Base-by-base conservation (phyloP, 2,888 invertebrate genomes). In the Pseudococcus viburni region DNA sequence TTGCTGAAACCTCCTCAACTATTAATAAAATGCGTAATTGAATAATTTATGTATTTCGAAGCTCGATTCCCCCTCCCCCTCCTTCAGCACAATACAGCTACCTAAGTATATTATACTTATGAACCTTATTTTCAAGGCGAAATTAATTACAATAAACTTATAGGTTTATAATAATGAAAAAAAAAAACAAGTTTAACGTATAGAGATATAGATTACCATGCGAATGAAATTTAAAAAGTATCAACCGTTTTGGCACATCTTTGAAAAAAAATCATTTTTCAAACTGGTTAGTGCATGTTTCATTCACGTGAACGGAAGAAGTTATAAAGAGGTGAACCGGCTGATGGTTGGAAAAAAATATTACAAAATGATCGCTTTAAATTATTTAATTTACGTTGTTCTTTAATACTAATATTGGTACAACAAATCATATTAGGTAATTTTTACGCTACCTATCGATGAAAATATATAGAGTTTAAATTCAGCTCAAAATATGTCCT, bases 271-370 rank as follows among this genome's bases (percentile, higher is more conserved):
- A 46, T 33, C 1, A 33, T 83, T 33, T 77, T 22, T 3, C 39
- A 46, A 83, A 83, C 80, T 83, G 80, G 80, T 83, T 83, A 46
- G 80, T 19, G 6, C 80, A 83, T 83, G 80, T 83, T 83, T 83
- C 80, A 83, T 83, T 83, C 80, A 83, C 80, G 80, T 83, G 80
- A 83, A 83, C 80, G 80, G 80, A 83, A 83, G 80, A 46, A 83
- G 80, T 83, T 33, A 83, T 46, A 83, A 83, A 83, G 80, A 83
- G 80, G 80, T 83, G 80, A 83, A 83, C 80, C 80, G 46, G 80
- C 80, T 83, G 80, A 46, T 19, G 39, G 46, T 83, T 19, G 39
- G 39, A 77, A 83, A 83, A 83, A 83, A 33, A 33, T 73, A 19
- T 83, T 83, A 46, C 80, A 83, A 46, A 83, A 83, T 83, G 80